Conservation (phyloP, 1,140 invertebrate genomes). For the Rhizoglyphus robini region DNA sequence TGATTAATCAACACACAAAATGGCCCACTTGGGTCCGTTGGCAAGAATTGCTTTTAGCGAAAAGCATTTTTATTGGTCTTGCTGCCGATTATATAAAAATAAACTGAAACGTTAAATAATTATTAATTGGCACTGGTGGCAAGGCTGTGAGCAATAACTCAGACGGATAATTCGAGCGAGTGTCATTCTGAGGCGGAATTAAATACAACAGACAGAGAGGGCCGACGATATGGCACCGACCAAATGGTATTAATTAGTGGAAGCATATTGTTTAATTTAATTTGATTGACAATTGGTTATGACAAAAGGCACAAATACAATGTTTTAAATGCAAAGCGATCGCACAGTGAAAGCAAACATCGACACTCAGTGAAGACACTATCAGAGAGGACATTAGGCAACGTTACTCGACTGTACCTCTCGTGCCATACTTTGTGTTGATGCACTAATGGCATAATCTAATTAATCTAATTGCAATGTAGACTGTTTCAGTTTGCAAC, state of each 20-base stretch:
- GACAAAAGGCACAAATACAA: conserved; percentile 6
- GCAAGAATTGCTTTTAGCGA: background rate
- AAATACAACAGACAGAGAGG: background rate
- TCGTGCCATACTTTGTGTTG: background rate
- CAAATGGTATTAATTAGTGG: conserved; percentile 8
- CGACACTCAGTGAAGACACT: no score
- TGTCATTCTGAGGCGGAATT: background rate
- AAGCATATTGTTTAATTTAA: conserved; percentile 11
- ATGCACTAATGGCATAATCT: background rate
- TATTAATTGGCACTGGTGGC: background rate
- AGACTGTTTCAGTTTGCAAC: background rate
- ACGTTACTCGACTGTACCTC: background rate
- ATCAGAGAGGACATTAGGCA: background rate
- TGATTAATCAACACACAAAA: background rate
- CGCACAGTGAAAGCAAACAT: background rate
- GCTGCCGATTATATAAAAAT: conserved; percentile 3
- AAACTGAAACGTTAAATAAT: conserved; percentile 11
- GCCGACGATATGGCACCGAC: background rate
- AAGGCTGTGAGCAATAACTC: conserved; percentile 6
- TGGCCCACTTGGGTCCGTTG: background rate
- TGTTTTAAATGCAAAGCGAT: background rate
- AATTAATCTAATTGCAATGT: conserved; percentile 13
- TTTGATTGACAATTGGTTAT: conserved; percentile 11
- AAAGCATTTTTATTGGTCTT: background rate
- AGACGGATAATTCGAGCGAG: background rate